Evolutionary conservation across 2,113 vertebrate species (phyloP).

Genomic region (Propithecus coquereli): DNA sequence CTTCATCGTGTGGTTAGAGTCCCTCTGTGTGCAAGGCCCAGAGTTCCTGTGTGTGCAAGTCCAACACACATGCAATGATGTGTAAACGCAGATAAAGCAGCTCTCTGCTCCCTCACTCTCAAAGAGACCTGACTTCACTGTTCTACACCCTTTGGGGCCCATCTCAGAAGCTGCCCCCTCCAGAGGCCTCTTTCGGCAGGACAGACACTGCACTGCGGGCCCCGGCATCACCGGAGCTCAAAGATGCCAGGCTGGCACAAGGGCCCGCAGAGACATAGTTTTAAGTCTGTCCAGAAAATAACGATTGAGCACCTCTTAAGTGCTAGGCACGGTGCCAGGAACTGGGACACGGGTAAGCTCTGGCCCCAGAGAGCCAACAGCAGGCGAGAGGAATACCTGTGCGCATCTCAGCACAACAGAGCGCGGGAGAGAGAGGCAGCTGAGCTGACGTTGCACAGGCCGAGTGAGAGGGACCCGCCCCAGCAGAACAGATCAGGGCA

Average conservation of each 20-base stretch:
- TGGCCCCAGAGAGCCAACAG: not conserved
- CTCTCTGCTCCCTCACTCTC: rapidly evolving
- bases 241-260: not conserved
- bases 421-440: rapidly evolving
- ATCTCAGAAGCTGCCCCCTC: not conserved
- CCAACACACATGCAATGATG: not conserved
- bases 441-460: rapidly evolving
- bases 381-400: rapidly evolving
- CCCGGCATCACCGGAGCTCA: not conserved
- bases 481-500: rapidly evolving
- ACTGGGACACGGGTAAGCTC: not conserved
- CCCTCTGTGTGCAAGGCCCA: not conserved
- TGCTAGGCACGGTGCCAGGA: rapidly evolving
- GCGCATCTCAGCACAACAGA: rapidly evolving
- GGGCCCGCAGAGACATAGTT: rapidly evolving
- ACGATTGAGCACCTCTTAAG: not conserved
- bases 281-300: not conserved
- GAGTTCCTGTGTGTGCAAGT: not conserved
- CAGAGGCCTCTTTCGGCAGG: not conserved
- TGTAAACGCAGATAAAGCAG: not conserved
- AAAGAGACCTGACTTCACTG: not conserved
- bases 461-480: rapidly evolving
- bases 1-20: not conserved
- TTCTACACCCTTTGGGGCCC: not conserved
- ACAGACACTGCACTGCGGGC: not conserved